These are phyloP conservation scores for Peromyscus melanophrys DNA, from an alignment of 2,797 vertebrate genomes.

Conservation along the genomic window DNA sequence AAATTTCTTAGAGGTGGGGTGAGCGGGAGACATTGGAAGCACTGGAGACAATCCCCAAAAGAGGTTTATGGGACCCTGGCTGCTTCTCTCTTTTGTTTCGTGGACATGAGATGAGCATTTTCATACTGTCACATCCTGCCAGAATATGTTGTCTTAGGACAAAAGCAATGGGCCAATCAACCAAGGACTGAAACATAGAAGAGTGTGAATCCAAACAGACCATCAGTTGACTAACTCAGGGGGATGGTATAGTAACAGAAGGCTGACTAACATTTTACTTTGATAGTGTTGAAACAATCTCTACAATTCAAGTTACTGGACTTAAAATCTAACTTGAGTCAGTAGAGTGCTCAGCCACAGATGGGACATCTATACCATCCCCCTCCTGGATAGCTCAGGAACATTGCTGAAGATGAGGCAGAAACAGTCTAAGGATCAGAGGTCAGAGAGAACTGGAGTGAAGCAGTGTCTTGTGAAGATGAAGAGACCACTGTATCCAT, in stretches of 20 bases:
- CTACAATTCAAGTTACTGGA: conserved; percentile 24
- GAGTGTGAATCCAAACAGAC: background rate
- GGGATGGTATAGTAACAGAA: background rate
- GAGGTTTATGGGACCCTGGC: background rate
- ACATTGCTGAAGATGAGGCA: background rate
- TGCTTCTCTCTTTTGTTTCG: background rate
- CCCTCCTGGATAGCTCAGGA: background rate
- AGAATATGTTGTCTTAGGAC: background rate
- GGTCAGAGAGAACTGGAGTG: too few species aligned
- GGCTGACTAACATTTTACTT: background rate
- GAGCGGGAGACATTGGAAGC: background rate
- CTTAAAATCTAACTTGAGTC: background rate
- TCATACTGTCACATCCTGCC: background rate
- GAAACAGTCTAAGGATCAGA: background rate
- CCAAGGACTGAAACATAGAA: background rate
- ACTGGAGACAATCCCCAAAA: background rate
- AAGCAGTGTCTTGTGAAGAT: background rate
- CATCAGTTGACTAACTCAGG: background rate
- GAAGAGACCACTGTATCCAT: too few species aligned
- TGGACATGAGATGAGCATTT: background rate
- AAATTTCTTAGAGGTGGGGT: background rate
- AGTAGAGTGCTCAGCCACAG: background rate
- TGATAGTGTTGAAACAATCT: conserved; percentile 33
- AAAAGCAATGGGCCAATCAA: background rate
- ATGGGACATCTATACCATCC: background rate